Conservation (phyloP, 2,797 vertebrate genomes). For the Basileuterus tristriatus region DNA sequence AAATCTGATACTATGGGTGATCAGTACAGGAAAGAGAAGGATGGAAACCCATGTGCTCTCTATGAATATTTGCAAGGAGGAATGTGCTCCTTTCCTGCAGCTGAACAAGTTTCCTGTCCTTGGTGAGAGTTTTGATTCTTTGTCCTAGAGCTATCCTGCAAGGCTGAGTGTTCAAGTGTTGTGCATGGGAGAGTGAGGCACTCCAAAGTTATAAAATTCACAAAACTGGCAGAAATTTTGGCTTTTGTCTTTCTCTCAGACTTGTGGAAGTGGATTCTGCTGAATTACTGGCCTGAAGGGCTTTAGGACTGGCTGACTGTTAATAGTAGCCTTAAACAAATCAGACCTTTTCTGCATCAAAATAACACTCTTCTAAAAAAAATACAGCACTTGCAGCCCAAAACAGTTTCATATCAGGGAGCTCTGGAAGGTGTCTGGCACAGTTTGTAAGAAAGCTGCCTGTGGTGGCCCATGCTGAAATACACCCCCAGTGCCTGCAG, state of each 20-base stretch:
- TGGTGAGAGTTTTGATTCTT: background rate
- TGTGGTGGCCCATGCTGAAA: background rate
- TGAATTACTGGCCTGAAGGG: background rate
- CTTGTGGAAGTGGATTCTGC: background rate
- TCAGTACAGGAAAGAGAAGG: background rate
- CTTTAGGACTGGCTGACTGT: background rate
- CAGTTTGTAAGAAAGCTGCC: background rate
- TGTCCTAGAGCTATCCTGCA: background rate
- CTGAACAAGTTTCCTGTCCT: background rate
- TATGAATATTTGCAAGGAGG: background rate
- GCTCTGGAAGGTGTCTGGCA: background rate
- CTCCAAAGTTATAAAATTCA: background rate
- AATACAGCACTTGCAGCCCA: background rate
- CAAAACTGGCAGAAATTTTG: background rate
- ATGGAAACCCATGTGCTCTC: accelerated
- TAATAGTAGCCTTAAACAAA: background rate
- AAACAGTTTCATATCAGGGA: accelerated
- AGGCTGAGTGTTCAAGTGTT: background rate
- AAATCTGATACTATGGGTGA: background rate
- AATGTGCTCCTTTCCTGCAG: background rate
- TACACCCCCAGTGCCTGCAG: background rate
- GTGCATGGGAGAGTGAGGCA: background rate
- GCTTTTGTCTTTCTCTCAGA: background rate
- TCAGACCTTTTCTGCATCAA: background rate
- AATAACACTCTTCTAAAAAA: background rate